phyloP scores from a whole-genome alignment of 2,113 vertebrate species.

The Passer domesticus region DNA sequence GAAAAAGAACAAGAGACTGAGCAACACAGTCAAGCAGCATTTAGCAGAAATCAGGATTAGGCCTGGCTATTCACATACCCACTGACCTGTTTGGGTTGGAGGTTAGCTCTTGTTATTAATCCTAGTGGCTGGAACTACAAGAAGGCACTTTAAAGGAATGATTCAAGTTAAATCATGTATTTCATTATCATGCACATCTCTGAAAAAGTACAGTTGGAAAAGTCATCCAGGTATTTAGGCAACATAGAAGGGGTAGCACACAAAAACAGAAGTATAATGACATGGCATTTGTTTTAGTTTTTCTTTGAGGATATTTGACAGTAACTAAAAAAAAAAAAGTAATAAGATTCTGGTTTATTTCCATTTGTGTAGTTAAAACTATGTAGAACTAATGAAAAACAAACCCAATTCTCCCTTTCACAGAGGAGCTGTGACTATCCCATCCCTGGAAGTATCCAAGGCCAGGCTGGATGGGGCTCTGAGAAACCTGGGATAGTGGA shows the following conservation, averaged over 20 bases:
- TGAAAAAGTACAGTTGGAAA: background rate
- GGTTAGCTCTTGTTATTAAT: background rate
- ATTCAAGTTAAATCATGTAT: background rate
- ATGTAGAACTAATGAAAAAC: background rate
- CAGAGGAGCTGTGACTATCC: background rate
- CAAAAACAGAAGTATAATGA: background rate
- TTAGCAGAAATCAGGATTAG: background rate
- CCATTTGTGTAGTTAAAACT: background rate
- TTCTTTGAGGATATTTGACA: background rate
- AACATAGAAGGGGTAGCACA: background rate
- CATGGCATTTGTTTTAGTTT: background rate
- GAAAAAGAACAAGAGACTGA: background rate
- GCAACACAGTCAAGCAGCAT: background rate
- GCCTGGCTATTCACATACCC: background rate
- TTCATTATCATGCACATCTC: background rate
- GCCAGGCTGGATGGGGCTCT: background rate
- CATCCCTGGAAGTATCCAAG: background rate
- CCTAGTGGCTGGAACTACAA: background rate
- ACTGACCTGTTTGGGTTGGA: background rate
- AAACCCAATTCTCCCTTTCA: background rate
- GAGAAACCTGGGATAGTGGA: background rate
- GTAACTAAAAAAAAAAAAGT: background rate
- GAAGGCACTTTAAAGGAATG: background rate
- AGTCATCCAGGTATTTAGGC: background rate
- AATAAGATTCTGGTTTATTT: background rate